These are phyloP conservation scores for Catonia carolina DNA, from an alignment of 2,888 invertebrate genomes.

Conservation along the genomic window DNA sequence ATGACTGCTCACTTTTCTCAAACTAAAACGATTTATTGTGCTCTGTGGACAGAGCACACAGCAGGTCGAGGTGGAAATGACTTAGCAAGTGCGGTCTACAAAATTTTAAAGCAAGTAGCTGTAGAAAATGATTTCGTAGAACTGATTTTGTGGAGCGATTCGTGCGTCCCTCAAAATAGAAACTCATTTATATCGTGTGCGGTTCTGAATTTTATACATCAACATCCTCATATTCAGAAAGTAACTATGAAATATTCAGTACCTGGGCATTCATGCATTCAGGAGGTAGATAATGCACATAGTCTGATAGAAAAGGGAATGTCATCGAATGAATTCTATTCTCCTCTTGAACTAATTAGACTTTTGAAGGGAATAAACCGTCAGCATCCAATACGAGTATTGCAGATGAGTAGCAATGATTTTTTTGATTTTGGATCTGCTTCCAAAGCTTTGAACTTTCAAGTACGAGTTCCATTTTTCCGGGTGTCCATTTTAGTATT, in stretches of 20 bases:
- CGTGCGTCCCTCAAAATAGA: constrained; percentile 16
- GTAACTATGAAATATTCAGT: constrained; percentile 20
- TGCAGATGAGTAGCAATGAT: constrained; percentile 15
- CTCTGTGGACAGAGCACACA: constrained; percentile 14
- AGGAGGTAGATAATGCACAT: too few relatives aligned
- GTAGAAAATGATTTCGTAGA: constrained; percentile 7
- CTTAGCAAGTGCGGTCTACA: constrained; percentile 16
- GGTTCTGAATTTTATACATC: background rate
- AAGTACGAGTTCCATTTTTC: constrained; percentile 11
- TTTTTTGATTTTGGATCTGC: constrained; percentile 7
- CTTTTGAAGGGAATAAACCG: constrained; percentile 10
- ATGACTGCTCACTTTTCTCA: constrained; percentile 16
- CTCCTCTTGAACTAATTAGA: constrained; percentile 13
- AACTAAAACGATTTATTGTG: constrained; percentile 19
- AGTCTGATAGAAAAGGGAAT: constrained; percentile 16
- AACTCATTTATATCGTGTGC: constrained; percentile 14
- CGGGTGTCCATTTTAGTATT: background rate
- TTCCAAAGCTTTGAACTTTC: constrained; percentile 11
- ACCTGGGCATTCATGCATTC: constrained; percentile 20
- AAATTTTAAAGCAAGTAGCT: constrained; percentile 7
- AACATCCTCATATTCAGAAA: background rate
- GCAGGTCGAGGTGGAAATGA: constrained; percentile 17
- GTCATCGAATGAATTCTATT: constrained; percentile 6
- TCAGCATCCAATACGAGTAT: background rate
- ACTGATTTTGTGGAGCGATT: constrained; percentile 1